A percentile compares a stretch with the other conserved stretches of the same genome.
Evolutionary conservation across 2,888 invertebrate genomes (phyloP).

Genomic region (Arctia plantaginis): DNA sequence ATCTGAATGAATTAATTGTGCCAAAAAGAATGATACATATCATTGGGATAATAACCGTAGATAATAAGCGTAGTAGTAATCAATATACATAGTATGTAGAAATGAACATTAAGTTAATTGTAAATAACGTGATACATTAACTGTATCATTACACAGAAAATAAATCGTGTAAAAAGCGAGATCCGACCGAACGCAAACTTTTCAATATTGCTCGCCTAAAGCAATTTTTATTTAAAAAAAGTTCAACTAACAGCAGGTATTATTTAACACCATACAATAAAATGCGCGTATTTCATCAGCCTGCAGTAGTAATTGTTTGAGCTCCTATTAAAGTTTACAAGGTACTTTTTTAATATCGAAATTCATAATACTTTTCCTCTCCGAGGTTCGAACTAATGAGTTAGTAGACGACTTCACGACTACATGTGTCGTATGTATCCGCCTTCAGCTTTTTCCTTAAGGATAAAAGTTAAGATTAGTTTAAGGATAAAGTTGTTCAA

Average conservation of each 20-base stretch:
- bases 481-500: conserved; percentile 25
- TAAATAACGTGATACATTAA: background rate
- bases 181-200: background rate
- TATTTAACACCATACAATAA: background rate
- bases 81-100: too few species aligned
- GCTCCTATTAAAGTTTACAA: background rate
- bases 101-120: background rate
- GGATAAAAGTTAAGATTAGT: conserved; percentile 27
- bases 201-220: background rate
- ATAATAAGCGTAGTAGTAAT: background rate
- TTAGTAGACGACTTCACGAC: conserved; percentile 8
- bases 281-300: background rate
- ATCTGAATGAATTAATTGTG: too few species aligned
- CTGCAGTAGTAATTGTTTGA: background rate
- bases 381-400: conserved; percentile 18
- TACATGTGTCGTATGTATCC: conserved; percentile 18
- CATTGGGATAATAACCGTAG: too few species aligned
- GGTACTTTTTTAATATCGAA: conserved; percentile 4
- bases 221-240: background rate
- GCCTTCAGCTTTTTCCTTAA: conserved; percentile 18
- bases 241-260: background rate
- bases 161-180: background rate
- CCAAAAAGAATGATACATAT: too few species aligned
- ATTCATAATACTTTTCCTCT: conserved; percentile 4
- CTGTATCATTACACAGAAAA: background rate